phyloP scores from a whole-genome alignment of 2,888 invertebrate species.

The Trimorus sp. region DNA sequence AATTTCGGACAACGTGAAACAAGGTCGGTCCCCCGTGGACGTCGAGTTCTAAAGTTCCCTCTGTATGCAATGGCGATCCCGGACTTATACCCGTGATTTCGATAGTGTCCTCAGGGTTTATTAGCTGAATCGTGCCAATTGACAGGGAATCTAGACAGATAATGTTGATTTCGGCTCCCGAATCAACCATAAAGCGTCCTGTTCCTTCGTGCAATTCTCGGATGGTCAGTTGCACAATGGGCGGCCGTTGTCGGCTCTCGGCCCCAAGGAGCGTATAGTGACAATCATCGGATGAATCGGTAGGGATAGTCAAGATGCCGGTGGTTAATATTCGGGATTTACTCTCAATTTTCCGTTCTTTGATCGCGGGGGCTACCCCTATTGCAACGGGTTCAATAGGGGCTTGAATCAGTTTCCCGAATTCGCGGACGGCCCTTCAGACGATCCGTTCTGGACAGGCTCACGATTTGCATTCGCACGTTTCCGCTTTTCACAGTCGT shows the following conservation, averaged over 20 bases:
- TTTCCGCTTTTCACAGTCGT: slow-evolving; percentile 3
- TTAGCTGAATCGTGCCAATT: neutral
- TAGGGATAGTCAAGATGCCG: no score
- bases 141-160: slow-evolving; percentile 1
- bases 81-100: neutral
- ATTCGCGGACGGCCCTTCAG: no score
- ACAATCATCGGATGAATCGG: neutral
- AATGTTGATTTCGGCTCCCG: slow-evolving; percentile 17
- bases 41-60: slow-evolving; percentile 1
- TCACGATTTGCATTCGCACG: neutral
- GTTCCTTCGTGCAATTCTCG: neutral
- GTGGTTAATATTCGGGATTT: neutral
- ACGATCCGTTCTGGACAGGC: no score
- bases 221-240: neutral
- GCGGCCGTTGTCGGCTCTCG: neutral
- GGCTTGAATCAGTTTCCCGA: slow-evolving; percentile 27
- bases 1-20: slow-evolving; percentile 26
- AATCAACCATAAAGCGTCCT: slow-evolving; percentile 17
- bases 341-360: neutral
- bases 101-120: neutral
- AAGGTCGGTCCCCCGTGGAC: neutral
- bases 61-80: neutral
- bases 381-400: neutral
- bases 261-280: neutral
- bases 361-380: neutral